Percentiles rank a stretch among this genome's conserved stretches.
phyloP scores from a whole-genome alignment of 1,140 invertebrate genomes.

The Dufourea novaeangliae region DNA sequence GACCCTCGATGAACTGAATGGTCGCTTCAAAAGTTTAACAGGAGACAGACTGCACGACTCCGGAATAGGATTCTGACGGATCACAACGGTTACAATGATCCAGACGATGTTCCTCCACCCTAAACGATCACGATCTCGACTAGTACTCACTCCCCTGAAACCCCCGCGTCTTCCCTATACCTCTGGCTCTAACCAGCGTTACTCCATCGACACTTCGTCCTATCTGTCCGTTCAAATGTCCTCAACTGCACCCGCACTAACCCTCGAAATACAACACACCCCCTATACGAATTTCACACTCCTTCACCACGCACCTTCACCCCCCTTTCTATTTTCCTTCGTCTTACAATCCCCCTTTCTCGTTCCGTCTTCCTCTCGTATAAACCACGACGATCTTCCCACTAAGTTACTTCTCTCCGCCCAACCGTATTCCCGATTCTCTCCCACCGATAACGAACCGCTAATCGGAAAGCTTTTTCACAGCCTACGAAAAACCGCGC shows the following conservation, averaged over 20 bases:
- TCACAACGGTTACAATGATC: too few species aligned
- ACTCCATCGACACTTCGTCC: not conserved
- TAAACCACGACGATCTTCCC: too few species aligned
- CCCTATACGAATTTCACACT: not conserved
- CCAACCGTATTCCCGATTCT: not conserved
- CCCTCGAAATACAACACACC: not conserved
- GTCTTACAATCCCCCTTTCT: constrained; percentile 13
- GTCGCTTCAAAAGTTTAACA: too few species aligned
- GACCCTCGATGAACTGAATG: too few species aligned
- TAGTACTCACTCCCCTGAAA: too few species aligned
- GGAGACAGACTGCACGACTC: too few species aligned
- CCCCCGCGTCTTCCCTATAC: constrained; percentile 26
- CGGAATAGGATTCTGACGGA: too few species aligned
- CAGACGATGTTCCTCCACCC: too few species aligned
- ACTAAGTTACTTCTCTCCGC: not conserved
- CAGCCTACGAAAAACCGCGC: constrained; percentile 20
- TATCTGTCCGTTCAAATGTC: not conserved
- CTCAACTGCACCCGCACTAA: constrained; percentile 34
- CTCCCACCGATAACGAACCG: not conserved
- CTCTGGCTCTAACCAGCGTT: constrained; percentile 19
- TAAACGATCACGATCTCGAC: too few species aligned
- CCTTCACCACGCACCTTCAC: too few species aligned
- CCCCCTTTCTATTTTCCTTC: too few species aligned
- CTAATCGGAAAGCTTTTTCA: too few species aligned
- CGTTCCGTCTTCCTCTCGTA: constrained; percentile 26